These are phyloP conservation scores for Leucozona laternaria DNA, from an alignment of 2,888 invertebrate species.

Conservation along the genomic window DNA sequence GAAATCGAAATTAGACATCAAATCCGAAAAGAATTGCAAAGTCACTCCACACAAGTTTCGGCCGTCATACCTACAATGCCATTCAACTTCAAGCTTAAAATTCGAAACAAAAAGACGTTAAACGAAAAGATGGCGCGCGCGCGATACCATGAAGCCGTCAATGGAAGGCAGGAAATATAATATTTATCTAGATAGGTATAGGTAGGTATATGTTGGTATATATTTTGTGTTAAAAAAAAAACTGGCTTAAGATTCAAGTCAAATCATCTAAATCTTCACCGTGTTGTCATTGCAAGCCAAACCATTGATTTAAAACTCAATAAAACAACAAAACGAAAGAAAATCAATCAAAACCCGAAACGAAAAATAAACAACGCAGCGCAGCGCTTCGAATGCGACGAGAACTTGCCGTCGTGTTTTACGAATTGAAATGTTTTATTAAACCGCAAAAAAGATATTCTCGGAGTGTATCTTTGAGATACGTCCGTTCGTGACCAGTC, in stretches of 20 bases:
- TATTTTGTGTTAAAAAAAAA: neutral
- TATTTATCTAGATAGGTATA: neutral
- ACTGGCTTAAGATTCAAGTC: slow-evolving; percentile 42
- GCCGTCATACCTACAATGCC: slow-evolving; percentile 55
- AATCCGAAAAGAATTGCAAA: slow-evolving; percentile 66
- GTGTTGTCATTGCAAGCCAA: slow-evolving; percentile 4
- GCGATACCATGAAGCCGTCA: slow-evolving; percentile 62
- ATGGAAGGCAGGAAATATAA: slow-evolving; percentile 32
- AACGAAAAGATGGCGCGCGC: slow-evolving; percentile 70
- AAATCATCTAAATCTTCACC: slow-evolving; percentile 63
- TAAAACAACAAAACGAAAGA: slow-evolving; percentile 37
- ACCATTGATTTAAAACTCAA: slow-evolving; percentile 55
- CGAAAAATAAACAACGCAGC: slow-evolving; percentile 62
- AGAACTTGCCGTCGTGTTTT: slow-evolving; percentile 70
- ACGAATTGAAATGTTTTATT: slow-evolving; percentile 65
- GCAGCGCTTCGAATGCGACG: slow-evolving; percentile 53
- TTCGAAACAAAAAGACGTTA: slow-evolving; percentile 39
- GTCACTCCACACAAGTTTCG: slow-evolving; percentile 67
- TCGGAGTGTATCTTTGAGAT: slow-evolving; percentile 57
- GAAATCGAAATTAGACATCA: slow-evolving; percentile 70
- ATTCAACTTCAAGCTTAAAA: slow-evolving; percentile 60
- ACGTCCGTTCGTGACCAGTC: slow-evolving; percentile 83
- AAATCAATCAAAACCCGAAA: slow-evolving; percentile 59
- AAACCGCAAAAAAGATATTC: slow-evolving; percentile 54
- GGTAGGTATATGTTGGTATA: neutral